Evolutionary conservation across 1,140 invertebrate genomes (phyloP).

Genomic region (Goniozus legneri): DNA sequence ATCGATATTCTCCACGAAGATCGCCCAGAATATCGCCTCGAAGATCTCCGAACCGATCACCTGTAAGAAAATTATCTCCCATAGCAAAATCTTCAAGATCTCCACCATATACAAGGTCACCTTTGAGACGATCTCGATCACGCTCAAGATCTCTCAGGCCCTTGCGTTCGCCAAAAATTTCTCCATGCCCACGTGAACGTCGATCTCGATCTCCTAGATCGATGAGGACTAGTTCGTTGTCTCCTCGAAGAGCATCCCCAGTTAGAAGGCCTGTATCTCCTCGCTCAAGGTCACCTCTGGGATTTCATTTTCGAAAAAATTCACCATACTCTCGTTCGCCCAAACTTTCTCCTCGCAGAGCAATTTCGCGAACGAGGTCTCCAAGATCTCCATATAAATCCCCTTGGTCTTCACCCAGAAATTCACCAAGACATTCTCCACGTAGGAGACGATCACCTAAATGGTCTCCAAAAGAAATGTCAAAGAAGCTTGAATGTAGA

Average conservation of each 20-base stretch:
- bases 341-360: conserved; percentile 24
- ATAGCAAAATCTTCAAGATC: conserved; percentile 23
- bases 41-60: conserved; percentile 30
- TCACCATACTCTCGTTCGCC: conserved; percentile 26
- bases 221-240: conserved; percentile 21
- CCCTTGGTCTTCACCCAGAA: conserved; percentile 41
- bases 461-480: conserved; percentile 29
- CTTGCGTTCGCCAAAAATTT: conserved; percentile 14
- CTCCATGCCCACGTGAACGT: conserved; percentile 3
- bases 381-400: conserved; percentile 33
- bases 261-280: conserved; percentile 14
- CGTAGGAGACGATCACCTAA: conserved; percentile 28
- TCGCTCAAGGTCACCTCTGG: neutral
- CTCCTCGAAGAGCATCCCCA: conserved; percentile 25
- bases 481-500: conserved; percentile 20
- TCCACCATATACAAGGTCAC: conserved; percentile 22
- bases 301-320: conserved; percentile 3
- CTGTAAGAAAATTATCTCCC: conserved; percentile 25
- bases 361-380: conserved; percentile 18
- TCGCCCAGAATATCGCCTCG: conserved; percentile 25
- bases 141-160: conserved; percentile 25
- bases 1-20: conserved; percentile 29
- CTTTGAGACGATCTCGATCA: conserved; percentile 12
- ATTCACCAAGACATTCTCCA: conserved; percentile 31
- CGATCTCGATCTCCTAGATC: conserved; percentile 16